Percentiles rank a stretch among this genome's conserved stretches.
Evolutionary conservation across 2,888 invertebrate genomes (phyloP).

Genomic region (Tenthredo amoena): DNA sequence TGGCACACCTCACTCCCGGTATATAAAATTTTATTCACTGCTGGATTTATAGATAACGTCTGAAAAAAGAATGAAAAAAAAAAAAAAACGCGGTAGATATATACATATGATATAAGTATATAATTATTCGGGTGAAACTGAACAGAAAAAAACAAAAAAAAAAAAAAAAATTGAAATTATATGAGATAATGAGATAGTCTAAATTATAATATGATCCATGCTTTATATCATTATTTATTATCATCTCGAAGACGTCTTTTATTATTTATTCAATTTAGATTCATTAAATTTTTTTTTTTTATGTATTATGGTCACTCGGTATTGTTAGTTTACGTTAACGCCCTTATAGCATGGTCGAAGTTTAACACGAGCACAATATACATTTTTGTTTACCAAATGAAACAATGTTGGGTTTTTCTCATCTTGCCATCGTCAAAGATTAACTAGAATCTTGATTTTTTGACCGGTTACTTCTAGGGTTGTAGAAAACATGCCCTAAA

Average conservation of each 20-base stretch:
- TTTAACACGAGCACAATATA: conserved; percentile 2
- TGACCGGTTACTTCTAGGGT: not conserved
- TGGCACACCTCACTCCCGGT: conserved; percentile 21
- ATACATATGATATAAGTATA: not conserved
- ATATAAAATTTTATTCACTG: not conserved
- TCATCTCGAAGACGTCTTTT: not conserved
- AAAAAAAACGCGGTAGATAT: not conserved
- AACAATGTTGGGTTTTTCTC: not conserved
- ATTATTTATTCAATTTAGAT: not conserved
- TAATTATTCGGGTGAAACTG: not conserved
- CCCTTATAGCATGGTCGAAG: not conserved
- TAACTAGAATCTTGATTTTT: not conserved
- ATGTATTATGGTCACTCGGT: not conserved
- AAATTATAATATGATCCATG: not conserved
- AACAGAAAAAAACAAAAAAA: not conserved
- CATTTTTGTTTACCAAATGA: not conserved
- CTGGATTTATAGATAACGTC: too few relatives aligned
- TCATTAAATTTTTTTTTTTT: not conserved
- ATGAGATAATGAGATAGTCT: not conserved
- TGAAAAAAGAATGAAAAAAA: not conserved
- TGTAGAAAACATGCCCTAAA: not conserved
- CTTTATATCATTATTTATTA: not conserved
- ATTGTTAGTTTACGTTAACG: not conserved
- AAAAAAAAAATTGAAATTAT: not conserved
- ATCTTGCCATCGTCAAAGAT: not conserved